These are phyloP conservation scores for Standfussiana lucernea DNA, from an alignment of 2,888 invertebrate genomes.

Conservation along the genomic window DNA sequence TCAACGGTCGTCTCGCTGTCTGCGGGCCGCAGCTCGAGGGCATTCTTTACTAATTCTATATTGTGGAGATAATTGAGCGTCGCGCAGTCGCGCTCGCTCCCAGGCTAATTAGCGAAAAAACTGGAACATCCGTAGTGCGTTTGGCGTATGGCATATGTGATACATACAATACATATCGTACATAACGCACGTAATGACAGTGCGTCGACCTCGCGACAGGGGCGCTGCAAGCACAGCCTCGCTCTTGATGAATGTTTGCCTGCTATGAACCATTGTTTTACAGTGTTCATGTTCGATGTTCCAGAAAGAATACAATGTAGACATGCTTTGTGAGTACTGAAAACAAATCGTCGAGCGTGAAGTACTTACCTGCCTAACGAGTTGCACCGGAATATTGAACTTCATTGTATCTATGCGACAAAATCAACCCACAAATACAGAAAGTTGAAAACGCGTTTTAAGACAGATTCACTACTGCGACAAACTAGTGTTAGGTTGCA, in stretches of 20 bases:
- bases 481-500: not conserved
- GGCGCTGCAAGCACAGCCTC: conserved; percentile 68
- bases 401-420: conserved; percentile 7
- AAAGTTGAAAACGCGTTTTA: not conserved
- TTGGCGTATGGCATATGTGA: conserved; percentile 72
- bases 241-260: conserved; percentile 76
- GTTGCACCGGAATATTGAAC: conserved; percentile 38
- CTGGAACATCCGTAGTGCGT: conserved; percentile 73
- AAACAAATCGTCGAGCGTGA: conserved; percentile 64
- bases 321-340: conserved; percentile 70
- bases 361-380: conserved; percentile 42
- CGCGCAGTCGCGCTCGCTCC: conserved; percentile 30
- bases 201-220: conserved; percentile 69
- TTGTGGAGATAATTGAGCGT: conserved; percentile 62
- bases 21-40: conserved; percentile 68
- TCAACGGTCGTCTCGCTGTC: conserved; percentile 76
- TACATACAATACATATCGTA: conserved; percentile 62
- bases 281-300: conserved; percentile 73
- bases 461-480: not conserved
- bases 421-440: conserved; percentile 25
- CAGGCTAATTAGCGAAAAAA: conserved; percentile 69
- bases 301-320: conserved; percentile 77
- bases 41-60: conserved; percentile 69
- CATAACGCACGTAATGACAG: conserved; percentile 63
- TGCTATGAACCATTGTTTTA: conserved; percentile 77